These are phyloP conservation scores for Anniella stebbinsi DNA, from an alignment of 2,797 vertebrate genomes.

Conservation along the genomic window DNA sequence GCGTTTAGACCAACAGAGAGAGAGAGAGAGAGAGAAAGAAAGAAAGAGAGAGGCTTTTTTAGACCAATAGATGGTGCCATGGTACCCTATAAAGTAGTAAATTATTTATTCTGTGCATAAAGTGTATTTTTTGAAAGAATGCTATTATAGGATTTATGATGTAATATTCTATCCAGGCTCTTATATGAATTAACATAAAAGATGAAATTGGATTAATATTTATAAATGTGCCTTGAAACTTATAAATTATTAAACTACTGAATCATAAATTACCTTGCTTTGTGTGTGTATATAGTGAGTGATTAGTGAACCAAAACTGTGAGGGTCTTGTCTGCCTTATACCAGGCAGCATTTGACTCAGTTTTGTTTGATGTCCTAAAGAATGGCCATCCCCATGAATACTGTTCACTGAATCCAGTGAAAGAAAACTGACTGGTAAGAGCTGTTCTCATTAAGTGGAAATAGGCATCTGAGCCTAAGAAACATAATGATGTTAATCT, in stretches of 20 bases:
- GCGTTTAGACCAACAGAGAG: background rate
- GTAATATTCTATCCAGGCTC: conserved; percentile 48
- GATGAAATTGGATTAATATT: conserved; percentile 48
- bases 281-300: background rate
- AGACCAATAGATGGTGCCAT: conserved; percentile 77
- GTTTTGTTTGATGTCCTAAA: background rate
- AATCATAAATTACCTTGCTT: background rate
- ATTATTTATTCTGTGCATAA: conserved; percentile 20
- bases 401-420: background rate
- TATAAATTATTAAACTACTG: background rate
- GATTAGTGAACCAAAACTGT: conserved; percentile 20
- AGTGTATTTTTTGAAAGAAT: background rate
- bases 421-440: background rate
- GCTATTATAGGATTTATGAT: conserved; percentile 49
- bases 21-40: no score
- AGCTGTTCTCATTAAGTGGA: background rate
- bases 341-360: background rate
- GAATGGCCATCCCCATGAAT: background rate
- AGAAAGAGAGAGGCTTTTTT: background rate
- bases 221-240: conserved; percentile 42
- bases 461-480: background rate
- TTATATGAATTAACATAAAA: conserved; percentile 47
- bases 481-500: background rate
- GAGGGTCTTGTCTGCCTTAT: background rate
- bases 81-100: conserved; percentile 50